Base-by-base conservation (phyloP, 2,888 invertebrate species). In the Deilephila porcellus region DNA sequence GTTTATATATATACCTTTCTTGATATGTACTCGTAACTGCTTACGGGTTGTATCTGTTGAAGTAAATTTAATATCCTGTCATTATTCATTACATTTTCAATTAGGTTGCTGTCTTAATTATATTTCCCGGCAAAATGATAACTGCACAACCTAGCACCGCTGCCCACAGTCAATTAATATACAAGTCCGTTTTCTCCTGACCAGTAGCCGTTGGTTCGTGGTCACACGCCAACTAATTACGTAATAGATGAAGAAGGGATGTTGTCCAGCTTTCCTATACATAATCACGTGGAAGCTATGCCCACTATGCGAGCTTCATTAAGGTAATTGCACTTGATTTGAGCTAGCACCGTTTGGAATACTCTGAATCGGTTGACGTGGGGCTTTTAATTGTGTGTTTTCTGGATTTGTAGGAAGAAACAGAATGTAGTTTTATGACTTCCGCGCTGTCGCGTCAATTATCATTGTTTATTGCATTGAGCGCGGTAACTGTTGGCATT, bases 191-290 rank as follows among this genome's bases (percentile, higher is more conserved):
- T 64, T 45, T 67, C 25, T 45, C 25, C 45, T 52, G 56, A n/a
- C 56, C 11, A 45, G 45, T 45, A 45, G 45, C 11, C 45, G 45
- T 14, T 45, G 45, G 45, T 45, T 19, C n/a, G 56, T 56, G 25
- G 25, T 67, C 67, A 67, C 45, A 25, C 20, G n/a, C 3, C 20
- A 59, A 8, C 59, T 64, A 67, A 45, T 45, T 67, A 45, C 67
- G 64, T 20, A 37, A 64, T 67, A 25, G 45, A 45, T 45, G 67
- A 25, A 25, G 67, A 63, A 63, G 67, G 67, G 25, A 67, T 64
- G 67, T 63, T 32, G n/a, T 52, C 45, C 25, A 45, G 67, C 67
- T 67, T 67, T 67, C 67, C 67, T 67, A 67, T 52, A 37, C 63
- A 34, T 37, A 67, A 67, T 45, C 17, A 67, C 25, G 67, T 67